phyloP scores from a whole-genome alignment of 1,140 invertebrate species.

The Drosophila orosa region DNA sequence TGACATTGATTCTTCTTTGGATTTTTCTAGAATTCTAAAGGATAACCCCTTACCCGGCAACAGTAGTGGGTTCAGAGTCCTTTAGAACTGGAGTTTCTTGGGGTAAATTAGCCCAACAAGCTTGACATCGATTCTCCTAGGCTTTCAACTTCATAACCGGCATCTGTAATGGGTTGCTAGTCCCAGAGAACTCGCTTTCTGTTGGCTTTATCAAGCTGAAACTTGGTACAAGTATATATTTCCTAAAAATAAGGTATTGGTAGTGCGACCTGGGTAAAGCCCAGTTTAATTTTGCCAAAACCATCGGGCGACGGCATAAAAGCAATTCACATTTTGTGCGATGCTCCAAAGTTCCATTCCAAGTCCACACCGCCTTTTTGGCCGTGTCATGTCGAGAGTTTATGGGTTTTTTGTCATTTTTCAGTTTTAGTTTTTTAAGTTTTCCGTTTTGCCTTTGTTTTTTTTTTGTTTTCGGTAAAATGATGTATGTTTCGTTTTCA shows the following conservation, averaged over 20 bases:
- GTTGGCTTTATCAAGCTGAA: background rate
- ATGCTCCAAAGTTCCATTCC: constrained; percentile 38
- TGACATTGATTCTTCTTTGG: background rate
- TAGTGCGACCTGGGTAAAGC: constrained; percentile 4
- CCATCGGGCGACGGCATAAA: constrained; percentile 6
- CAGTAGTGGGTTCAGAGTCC: background rate
- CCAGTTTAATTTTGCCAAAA: constrained; percentile 11
- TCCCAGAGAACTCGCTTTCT: background rate
- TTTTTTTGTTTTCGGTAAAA: background rate
- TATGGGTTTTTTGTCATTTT: constrained; percentile 42
- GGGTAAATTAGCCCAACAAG: too few relatives aligned
- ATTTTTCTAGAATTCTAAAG: background rate
- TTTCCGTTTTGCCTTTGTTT: background rate
- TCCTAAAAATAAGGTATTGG: background rate
- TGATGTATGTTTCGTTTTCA: constrained; percentile 20
- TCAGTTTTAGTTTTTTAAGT: constrained; percentile 9
- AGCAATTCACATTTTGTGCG: constrained; percentile 25
- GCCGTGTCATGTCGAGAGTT: constrained; percentile 45
- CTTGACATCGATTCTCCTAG: too few relatives aligned
- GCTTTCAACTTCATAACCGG: rapidly evolving
- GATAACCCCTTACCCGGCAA: background rate
- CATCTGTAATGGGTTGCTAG: background rate
- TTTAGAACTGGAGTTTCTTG: background rate
- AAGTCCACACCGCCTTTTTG: constrained; percentile 20
- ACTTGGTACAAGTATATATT: background rate